A percentile compares a stretch with the other conserved stretches of the same genome.
These are phyloP conservation scores for Eristalis pertinax DNA, from an alignment of 2,888 invertebrate genomes.

Conservation along the genomic window DNA sequence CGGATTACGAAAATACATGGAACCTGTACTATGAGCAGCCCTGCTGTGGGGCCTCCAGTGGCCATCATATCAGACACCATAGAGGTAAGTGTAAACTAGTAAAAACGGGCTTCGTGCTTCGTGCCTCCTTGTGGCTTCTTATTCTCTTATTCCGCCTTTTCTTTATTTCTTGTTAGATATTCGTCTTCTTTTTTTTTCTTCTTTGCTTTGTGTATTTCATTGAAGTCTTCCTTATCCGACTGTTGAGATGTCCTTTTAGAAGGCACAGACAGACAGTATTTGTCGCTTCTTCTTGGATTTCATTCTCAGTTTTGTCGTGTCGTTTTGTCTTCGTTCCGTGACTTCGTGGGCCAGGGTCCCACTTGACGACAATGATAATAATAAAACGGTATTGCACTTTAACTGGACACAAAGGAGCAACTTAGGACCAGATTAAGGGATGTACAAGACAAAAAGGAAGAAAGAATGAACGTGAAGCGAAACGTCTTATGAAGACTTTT, in stretches of 20 bases:
- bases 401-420: conserved; percentile 72
- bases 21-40: conserved; percentile 89
- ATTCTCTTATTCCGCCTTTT: conserved; percentile 21
- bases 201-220: not conserved
- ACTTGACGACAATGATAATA: conserved; percentile 71
- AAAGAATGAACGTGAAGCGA: not conserved
- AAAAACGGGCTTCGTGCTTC: conserved; percentile 4
- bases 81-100: conserved; percentile 84
- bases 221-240: not conserved
- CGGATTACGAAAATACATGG: conserved; percentile 86
- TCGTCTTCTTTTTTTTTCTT: not conserved
- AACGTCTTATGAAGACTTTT: conserved; percentile 39
- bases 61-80: conserved; percentile 87
- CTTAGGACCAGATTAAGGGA: conserved; percentile 70
- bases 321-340: conserved; percentile 43
- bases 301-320: not conserved
- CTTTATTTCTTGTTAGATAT: not conserved
- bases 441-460: conserved; percentile 36
- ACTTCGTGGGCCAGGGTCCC: conserved; percentile 62
- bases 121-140: conserved; percentile 5
- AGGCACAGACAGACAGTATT: not conserved
- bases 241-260: not conserved
- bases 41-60: conserved; percentile 85
- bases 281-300: not conserved
- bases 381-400: conserved; percentile 72